phyloP scores from a whole-genome alignment of 2,888 invertebrate species.

The Cerastis leucographa region DNA sequence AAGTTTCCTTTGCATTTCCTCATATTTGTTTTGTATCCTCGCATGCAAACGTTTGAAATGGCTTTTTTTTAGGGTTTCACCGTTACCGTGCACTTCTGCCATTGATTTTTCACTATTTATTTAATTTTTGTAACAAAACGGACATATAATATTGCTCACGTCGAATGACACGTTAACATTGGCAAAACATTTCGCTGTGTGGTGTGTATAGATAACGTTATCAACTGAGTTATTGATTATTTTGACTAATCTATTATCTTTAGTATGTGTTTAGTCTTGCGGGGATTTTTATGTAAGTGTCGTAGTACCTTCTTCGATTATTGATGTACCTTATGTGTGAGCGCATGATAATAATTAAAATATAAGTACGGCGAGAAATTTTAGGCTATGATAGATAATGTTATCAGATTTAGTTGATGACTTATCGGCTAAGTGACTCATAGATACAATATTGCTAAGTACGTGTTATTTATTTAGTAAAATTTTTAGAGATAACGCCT shows the following conservation, averaged over 20 bases:
- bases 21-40: constrained; percentile 83
- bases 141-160: constrained; percentile 49
- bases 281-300: constrained; percentile 54
- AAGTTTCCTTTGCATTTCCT: constrained; percentile 83
- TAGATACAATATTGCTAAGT: constrained; percentile 2
- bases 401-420: constrained; percentile 39
- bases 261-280: constrained; percentile 59
- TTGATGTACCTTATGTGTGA: neutral
- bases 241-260: constrained; percentile 76
- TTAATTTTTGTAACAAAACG: constrained; percentile 31
- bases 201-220: constrained; percentile 75
- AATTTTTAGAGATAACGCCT: neutral
- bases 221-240: constrained; percentile 82
- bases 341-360: constrained; percentile 23
- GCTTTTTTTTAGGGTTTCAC: constrained; percentile 69
- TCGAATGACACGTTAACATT: constrained; percentile 67
- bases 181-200: constrained; percentile 64
- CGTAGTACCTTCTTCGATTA: constrained; percentile 18
- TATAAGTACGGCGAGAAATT: neutral
- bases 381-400: constrained; percentile 13
- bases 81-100: constrained; percentile 67
- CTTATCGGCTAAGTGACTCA: constrained; percentile 26
- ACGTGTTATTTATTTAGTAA: constrained; percentile 2
- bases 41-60: constrained; percentile 82
- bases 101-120: constrained; percentile 66